Evolutionary conservation across 1,140 invertebrate species (phyloP), one percentile per base, ranked within the genome.

Genomic region (Eupeodes corollae): DNA sequence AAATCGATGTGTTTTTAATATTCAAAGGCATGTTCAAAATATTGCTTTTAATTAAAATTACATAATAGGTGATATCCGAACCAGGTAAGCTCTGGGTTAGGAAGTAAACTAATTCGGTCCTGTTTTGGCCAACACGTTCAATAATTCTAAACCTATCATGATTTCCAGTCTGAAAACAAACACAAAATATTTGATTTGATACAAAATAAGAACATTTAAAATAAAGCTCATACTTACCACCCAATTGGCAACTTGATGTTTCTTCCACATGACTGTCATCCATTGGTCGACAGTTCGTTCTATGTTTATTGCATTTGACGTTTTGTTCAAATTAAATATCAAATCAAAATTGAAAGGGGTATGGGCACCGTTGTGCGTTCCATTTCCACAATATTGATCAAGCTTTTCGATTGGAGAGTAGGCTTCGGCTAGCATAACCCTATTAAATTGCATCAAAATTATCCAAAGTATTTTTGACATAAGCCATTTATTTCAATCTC

Each of bases 31-130:
- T 40, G 6, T n/a, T n/a, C 12, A n/a, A n/a, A n/a, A n/a, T n/a
- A 35, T 10, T n/a, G 3, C 14, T 6, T 15, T n/a, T 3, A n/a
- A n/a, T 12, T 3, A 35, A 14, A 15, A 5, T 18, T 40, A 18
- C 14, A 6, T 21, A 3, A 35, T 88, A 88, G 1, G 79, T 79
- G 19, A 86, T 70, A 2, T 79, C 69, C 1, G 83, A 77, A 1
- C 86, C 86, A 2, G 83, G 82, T 11, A 87, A 57, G 5, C 83
- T 47, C n/a, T n/a, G n/a, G 11, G 80, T 61, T 13, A 88, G 52
- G 70, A 83, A 80, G 49, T 79, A 74, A 52, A 83, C 67, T 6
- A 71, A 73, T 63, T 84, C 82, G 0, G 79, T 72, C 8, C 76
- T 58, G 10, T 75, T 66, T 0, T 49, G 46, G 3, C 79, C 80